These are phyloP conservation scores for Pseudobourletiella spinata DNA, from an alignment of 1,140 invertebrate species.

Conservation along the genomic window DNA sequence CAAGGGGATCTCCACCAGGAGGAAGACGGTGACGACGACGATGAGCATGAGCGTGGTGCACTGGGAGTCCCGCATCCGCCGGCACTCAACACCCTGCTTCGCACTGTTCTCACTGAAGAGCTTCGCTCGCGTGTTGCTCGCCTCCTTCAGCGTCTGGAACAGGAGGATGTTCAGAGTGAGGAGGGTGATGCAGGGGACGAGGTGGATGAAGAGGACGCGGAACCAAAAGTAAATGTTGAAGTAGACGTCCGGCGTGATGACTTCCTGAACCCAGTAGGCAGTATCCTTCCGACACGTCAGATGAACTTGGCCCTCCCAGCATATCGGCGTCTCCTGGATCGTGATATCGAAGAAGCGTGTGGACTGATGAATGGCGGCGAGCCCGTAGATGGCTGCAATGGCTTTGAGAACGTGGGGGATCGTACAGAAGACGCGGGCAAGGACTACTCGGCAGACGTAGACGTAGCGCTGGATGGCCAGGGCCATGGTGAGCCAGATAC, in stretches of 20 bases:
- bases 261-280: constrained; percentile 56
- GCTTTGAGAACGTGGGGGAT: constrained; percentile 69
- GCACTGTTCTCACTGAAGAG: constrained; percentile 62
- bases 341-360: constrained; percentile 65
- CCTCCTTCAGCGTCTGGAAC: constrained; percentile 70
- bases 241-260: constrained; percentile 59
- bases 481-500: constrained; percentile 80
- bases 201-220: constrained; percentile 79
- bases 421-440: constrained; percentile 76
- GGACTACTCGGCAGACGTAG: constrained; percentile 79
- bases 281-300: constrained; percentile 42
- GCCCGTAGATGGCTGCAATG: constrained; percentile 60
- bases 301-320: constrained; percentile 52
- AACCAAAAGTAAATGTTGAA: constrained; percentile 74
- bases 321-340: constrained; percentile 46
- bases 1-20: constrained; percentile 81
- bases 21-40: constrained; percentile 84
- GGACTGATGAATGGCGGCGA: constrained; percentile 67
- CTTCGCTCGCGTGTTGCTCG: constrained; percentile 66
- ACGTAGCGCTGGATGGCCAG: constrained; percentile 83
- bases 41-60: constrained; percentile 91
- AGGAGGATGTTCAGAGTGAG: constrained; percentile 81
- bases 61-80: constrained; percentile 72
- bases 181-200: constrained; percentile 76
- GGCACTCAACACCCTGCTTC: constrained; percentile 62